Evolutionary conservation across 2,113 vertebrate species (phyloP).

Genomic region (Carassius gibelio): DNA sequence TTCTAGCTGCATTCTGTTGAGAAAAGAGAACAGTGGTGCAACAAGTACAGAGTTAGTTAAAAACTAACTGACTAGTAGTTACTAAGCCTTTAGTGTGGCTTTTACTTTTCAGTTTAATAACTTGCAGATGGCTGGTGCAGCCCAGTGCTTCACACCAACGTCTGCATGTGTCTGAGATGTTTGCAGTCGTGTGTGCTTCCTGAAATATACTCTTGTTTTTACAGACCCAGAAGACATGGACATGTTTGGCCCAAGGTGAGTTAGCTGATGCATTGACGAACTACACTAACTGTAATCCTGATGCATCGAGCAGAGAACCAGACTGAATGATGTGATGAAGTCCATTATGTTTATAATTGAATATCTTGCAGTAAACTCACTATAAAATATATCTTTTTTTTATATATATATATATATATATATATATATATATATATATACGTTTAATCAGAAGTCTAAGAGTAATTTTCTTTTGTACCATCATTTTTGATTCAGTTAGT

Average conservation of each 20-base stretch:
- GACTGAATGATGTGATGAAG: too few relatives aligned
- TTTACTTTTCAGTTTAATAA: neutral
- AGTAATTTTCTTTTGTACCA: too few relatives aligned
- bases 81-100: neutral
- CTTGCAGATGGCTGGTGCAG: neutral
- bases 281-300: neutral
- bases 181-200: neutral
- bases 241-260: constrained; percentile 61
- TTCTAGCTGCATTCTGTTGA: neutral
- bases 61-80: neutral
- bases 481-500: too few relatives aligned
- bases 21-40: neutral
- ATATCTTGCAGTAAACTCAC: too few relatives aligned
- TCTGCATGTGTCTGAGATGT: neutral
- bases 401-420: too few relatives aligned
- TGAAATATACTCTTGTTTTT: neutral
- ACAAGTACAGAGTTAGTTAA: neutral
- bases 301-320: neutral
- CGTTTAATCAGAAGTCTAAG: too few relatives aligned
- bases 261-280: neutral
- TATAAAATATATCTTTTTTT: too few relatives aligned
- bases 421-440: too few relatives aligned
- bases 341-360: too few relatives aligned
- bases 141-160: neutral
- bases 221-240: constrained; percentile 59